A percentile compares a stretch with the other conserved stretches of the same genome.
phyloP scores from a whole-genome alignment of 2,888 invertebrate genomes.

The Ypsolopha sequella region DNA sequence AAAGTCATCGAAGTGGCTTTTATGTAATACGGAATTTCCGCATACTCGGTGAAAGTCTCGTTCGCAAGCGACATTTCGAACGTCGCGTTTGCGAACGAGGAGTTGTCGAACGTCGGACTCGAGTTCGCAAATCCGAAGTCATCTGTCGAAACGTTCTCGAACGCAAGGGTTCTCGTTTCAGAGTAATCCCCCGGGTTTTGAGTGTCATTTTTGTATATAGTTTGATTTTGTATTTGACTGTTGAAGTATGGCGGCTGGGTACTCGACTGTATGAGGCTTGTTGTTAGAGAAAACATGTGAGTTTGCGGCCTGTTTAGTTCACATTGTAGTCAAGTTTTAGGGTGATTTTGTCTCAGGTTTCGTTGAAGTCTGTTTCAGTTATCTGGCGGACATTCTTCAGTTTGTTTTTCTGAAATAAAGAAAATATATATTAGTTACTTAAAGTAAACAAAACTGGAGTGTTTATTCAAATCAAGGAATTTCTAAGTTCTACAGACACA shows the following conservation, averaged over 20 bases:
- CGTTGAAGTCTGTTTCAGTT: neutral
- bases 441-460: no score
- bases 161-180: neutral
- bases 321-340: constrained; percentile 12
- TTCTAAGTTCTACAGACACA: no score
- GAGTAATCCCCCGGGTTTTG: constrained; percentile 13
- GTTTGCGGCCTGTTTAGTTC: constrained; percentile 6
- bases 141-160: neutral
- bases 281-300: constrained; percentile 59
- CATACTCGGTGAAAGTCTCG: constrained; percentile 53
- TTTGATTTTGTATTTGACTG: constrained; percentile 19
- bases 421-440: no score
- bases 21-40: constrained; percentile 86
- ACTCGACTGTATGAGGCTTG: constrained; percentile 27
- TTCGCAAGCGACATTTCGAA: constrained; percentile 26
- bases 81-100: constrained; percentile 23
- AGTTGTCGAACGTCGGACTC: constrained; percentile 24
- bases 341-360: neutral
- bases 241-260: constrained; percentile 15
- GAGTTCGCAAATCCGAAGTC: constrained; percentile 11
- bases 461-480: no score
- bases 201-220: constrained; percentile 31
- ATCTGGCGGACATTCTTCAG: neutral
- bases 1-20: constrained; percentile 89
- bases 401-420: no score